phyloP scores from a whole-genome alignment of 1,140 invertebrate species.

The Thereuonema tuberculata region DNA sequence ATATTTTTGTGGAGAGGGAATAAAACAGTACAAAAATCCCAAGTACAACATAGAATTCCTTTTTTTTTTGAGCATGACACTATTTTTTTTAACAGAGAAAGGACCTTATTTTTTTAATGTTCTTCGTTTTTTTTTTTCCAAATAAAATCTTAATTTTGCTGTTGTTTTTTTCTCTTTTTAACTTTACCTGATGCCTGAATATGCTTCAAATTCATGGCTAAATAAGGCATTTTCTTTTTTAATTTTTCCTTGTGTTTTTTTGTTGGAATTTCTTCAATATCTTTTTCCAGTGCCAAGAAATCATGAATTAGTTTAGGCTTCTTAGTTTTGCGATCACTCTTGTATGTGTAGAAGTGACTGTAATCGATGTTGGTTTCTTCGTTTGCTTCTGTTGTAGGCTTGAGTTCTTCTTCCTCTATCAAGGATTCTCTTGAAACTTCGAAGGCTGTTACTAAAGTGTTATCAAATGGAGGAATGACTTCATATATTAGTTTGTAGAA shows the following conservation, averaged over 20 bases:
- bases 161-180: background rate
- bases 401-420: background rate
- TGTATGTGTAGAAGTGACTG: constrained; percentile 3
- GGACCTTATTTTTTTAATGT: background rate
- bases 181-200: background rate
- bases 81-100: too few relatives aligned
- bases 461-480: background rate
- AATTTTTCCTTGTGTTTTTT: too few relatives aligned
- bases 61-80: too few relatives aligned
- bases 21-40: too few relatives aligned
- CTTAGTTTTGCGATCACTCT: too few relatives aligned
- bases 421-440: background rate
- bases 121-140: background rate
- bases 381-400: background rate
- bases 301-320: too few relatives aligned
- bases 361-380: background rate
- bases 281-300: too few relatives aligned
- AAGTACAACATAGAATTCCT: too few relatives aligned
- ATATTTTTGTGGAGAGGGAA: too few relatives aligned
- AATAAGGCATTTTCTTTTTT: background rate
- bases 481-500: background rate
- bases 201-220: background rate
- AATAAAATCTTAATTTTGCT: background rate
- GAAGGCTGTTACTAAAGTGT: background rate
- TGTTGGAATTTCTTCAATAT: too few relatives aligned